Evolutionary conservation across 1,140 invertebrate species (phyloP).

Genomic region (Ceratitis capitata): DNA sequence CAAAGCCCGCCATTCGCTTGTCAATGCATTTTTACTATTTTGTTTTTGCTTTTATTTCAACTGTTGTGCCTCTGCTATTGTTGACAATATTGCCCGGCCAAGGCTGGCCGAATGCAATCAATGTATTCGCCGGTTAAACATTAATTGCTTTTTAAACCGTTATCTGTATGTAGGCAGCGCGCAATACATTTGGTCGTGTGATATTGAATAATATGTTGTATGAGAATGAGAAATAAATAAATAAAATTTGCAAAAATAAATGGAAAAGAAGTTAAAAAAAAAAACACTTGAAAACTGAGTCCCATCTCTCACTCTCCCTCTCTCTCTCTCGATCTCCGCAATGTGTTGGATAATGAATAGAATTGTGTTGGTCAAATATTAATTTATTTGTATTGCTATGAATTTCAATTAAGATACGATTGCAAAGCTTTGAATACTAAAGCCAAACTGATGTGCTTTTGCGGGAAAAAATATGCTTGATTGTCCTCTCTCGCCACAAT

Average conservation of each 20-base stretch:
- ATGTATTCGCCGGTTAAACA: slow-evolving; percentile 44
- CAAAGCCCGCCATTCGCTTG: background rate
- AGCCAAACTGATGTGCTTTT: background rate
- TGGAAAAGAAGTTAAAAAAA: no score
- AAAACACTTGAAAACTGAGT: no score
- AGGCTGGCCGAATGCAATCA: background rate
- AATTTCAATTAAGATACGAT: slow-evolving; percentile 45
- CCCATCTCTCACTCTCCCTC: no score
- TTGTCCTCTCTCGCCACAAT: no score
- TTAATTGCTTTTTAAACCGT: slow-evolving; percentile 50
- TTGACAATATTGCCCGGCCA: slow-evolving; percentile 1
- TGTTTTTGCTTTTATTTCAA: background rate
- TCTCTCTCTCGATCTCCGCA: no score
- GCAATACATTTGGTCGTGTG: background rate
- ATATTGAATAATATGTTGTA: background rate
- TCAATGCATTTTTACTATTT: background rate
- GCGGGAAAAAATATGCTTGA: no score
- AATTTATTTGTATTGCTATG: slow-evolving; percentile 44
- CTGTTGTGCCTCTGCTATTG: background rate
- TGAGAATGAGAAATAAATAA: background rate
- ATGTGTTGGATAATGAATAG: background rate
- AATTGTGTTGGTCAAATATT: slow-evolving; percentile 38
- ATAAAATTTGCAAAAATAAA: background rate
- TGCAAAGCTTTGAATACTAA: background rate
- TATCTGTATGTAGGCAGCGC: slow-evolving; percentile 37